Percentiles rank a stretch among this genome's conserved stretches.
Evolutionary conservation across 2,113 vertebrate species (phyloP).

Genomic region (Butorides virescens): DNA sequence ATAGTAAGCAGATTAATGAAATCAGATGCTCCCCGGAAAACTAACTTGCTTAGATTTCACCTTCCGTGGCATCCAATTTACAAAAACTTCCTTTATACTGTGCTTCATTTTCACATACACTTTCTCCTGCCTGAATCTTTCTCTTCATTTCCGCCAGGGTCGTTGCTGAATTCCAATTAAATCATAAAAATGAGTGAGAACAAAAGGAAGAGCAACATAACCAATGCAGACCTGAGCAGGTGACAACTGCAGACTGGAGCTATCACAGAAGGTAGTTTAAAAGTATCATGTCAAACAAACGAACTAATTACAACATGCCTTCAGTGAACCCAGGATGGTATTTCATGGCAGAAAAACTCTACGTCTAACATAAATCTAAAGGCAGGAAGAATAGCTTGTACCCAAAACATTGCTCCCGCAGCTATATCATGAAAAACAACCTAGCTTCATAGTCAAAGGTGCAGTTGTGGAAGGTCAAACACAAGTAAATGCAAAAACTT

Average conservation of each 20-base stretch:
- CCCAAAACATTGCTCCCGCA: not conserved
- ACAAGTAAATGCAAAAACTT: not conserved
- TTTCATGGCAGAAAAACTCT: not conserved
- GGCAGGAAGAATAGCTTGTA: not conserved
- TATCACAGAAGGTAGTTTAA: not conserved
- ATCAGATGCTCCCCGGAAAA: not conserved
- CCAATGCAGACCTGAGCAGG: not conserved
- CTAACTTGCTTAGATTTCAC: slow-evolving; percentile 7
- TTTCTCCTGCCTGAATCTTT: not conserved
- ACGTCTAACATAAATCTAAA: not conserved
- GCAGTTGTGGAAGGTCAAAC: not conserved
- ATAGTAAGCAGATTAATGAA: not conserved
- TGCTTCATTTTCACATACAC: slow-evolving; percentile 9
- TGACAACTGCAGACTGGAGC: not conserved
- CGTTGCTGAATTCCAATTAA: slow-evolving; percentile 45
- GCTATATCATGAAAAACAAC: not conserved
- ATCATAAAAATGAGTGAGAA: slow-evolving; percentile 10
- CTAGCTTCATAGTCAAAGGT: not conserved
- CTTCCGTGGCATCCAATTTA: not conserved
- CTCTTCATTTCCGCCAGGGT: slow-evolving; percentile 4
- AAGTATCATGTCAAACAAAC: not conserved
- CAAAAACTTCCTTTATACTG: not conserved
- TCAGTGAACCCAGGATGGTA: not conserved
- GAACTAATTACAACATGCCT: slow-evolving; percentile 15
- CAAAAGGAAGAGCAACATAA: slow-evolving; percentile 26